Conservation (phyloP, 2,797 vertebrate species). For the Mastacembelus armatus region DNA sequence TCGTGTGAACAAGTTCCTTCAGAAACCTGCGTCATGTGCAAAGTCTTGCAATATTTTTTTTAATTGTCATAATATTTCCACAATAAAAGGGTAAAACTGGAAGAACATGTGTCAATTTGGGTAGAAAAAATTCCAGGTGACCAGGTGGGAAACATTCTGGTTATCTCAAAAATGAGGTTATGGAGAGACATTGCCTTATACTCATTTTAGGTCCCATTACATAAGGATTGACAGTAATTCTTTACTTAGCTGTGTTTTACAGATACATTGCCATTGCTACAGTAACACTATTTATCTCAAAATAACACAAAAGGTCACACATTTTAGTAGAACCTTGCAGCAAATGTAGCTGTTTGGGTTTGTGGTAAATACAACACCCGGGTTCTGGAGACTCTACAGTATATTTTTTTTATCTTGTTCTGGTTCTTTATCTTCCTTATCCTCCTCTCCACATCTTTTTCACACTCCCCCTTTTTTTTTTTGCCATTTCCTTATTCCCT, state of each 20-base stretch:
- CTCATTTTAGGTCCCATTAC: too few species aligned
- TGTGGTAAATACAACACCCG: too few species aligned
- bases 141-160: too few species aligned
- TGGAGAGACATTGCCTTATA: too few species aligned
- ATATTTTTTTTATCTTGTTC: neutral
- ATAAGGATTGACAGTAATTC: neutral
- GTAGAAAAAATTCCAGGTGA: too few species aligned
- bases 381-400: too few species aligned
- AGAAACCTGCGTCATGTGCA: too few species aligned
- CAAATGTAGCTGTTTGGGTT: neutral
- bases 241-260: neutral
- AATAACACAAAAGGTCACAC: neutral
- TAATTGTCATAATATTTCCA: too few species aligned
- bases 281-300: neutral
- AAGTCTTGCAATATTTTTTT: neutral
- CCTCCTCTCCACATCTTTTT: neutral
- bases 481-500: slow-evolving; percentile 12
- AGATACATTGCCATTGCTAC: neutral
- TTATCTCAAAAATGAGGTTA: too few species aligned
- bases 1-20: too few species aligned
- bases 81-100: neutral
- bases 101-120: too few species aligned
- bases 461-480: neutral
- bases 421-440: neutral
- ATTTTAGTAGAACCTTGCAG: neutral